Evolutionary conservation across 2,113 vertebrate genomes (phyloP).

Genomic region (Malurus cyaneus): DNA sequence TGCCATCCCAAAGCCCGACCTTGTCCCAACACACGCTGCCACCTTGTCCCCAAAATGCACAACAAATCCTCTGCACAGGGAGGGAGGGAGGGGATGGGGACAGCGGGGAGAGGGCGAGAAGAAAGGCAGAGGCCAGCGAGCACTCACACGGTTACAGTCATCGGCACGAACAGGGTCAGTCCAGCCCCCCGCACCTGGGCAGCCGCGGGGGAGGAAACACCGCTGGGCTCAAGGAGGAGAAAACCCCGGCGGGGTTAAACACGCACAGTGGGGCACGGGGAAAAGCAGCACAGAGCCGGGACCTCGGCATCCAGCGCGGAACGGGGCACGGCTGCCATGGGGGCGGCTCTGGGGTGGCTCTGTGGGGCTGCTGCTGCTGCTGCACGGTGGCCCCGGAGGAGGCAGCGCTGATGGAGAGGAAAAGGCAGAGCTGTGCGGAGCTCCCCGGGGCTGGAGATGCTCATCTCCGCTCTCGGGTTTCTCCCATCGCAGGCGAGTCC

Average conservation of each 20-base stretch:
- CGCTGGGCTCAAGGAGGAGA: neutral
- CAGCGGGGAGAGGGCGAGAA: neutral
- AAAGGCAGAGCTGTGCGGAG: neutral
- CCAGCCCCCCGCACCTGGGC: neutral
- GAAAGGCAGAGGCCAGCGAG: neutral
- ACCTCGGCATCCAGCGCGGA: neutral
- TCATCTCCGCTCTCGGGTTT: slow-evolving; percentile 30
- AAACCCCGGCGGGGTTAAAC: neutral
- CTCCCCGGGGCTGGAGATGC: neutral
- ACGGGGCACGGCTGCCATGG: neutral
- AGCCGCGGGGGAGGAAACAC: neutral
- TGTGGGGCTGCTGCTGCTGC: neutral
- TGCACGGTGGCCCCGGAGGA: neutral
- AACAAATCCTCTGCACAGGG: neutral
- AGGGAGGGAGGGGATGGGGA: neutral
- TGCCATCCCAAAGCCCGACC: neutral
- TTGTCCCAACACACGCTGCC: neutral
- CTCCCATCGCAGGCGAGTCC: slow-evolving; percentile 7
- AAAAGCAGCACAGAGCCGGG: neutral
- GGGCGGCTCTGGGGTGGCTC: neutral
- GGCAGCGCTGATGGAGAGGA: neutral
- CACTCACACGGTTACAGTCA: slow-evolving; percentile 58
- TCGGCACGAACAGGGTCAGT: neutral
- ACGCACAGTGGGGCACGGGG: neutral
- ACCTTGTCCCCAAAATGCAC: neutral